Evolutionary conservation across 2,888 invertebrate genomes (phyloP).

Genomic region (Campoplex nolae): DNA sequence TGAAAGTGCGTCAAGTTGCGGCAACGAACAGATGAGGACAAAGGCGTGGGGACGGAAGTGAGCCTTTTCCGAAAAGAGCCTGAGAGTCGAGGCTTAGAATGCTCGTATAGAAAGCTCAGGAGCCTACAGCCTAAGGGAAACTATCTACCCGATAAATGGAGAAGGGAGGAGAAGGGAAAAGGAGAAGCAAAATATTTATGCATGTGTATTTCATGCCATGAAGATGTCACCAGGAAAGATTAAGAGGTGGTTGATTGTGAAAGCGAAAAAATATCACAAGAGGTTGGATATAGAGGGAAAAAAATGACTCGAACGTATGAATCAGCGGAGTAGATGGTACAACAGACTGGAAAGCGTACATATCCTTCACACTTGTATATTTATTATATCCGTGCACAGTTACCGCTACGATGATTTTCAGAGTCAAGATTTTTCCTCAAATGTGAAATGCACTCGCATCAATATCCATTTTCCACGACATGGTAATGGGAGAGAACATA

Average conservation of each 20-base stretch:
- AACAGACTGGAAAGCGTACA: conserved; percentile 35
- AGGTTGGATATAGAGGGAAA: not conserved
- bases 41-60: conserved; percentile 46
- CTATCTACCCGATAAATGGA: not conserved
- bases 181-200: conserved; percentile 6
- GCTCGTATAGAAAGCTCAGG: conserved; percentile 51
- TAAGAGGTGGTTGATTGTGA: conserved; percentile 9
- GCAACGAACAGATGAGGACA: conserved; percentile 21
- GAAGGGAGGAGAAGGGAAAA: conserved; percentile 7
- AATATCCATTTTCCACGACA: conserved; percentile 29
- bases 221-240: conserved; percentile 40
- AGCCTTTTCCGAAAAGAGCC: conserved; percentile 57
- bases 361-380: conserved; percentile 1
- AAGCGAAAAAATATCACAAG: conserved; percentile 17
- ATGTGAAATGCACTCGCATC: conserved; percentile 25
- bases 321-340: conserved; percentile 29
- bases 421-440: conserved; percentile 30
- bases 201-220: conserved; percentile 53
- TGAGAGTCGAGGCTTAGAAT: conserved; percentile 52
- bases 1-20: conserved; percentile 38
- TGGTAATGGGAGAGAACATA: conserved; percentile 6
- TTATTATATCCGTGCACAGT: conserved; percentile 3
- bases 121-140: conserved; percentile 39
- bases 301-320: conserved; percentile 12
- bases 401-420: conserved; percentile 9